Conservation (phyloP, 2,888 invertebrate species). For the Hartigia nigra region DNA sequence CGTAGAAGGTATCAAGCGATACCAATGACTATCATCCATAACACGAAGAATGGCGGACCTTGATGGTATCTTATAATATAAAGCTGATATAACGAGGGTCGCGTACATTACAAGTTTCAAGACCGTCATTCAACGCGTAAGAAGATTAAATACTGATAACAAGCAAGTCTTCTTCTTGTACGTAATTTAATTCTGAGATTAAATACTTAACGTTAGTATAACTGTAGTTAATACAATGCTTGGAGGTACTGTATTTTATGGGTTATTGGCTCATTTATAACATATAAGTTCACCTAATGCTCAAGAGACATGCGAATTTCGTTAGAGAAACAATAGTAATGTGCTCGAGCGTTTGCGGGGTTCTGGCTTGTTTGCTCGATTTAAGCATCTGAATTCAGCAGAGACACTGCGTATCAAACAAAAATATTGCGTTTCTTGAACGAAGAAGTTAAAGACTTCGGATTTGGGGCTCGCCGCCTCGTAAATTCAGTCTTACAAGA, state of each 20-base stretch:
- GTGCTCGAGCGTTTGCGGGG: background rate
- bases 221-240: background rate
- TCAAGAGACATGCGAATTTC: background rate
- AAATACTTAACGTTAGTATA: background rate
- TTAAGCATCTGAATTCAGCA: background rate
- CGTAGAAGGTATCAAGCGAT: background rate
- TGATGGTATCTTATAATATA: background rate
- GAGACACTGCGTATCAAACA: background rate
- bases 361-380: background rate
- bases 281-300: background rate
- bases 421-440: background rate
- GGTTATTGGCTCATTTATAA: background rate
- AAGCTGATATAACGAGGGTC: background rate
- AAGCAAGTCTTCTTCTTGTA: background rate
- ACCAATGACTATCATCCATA: background rate
- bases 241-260: background rate
- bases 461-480: slow-evolving; percentile 41
- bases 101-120: slow-evolving; percentile 31
- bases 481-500: slow-evolving; percentile 40
- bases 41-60: background rate
- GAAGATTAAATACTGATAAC: slow-evolving; percentile 30
- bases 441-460: slow-evolving; percentile 9
- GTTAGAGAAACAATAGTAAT: background rate
- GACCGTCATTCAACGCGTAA: slow-evolving; percentile 38
- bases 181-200: background rate